These are phyloP conservation scores for Campoplex nolae DNA, from an alignment of 2,888 invertebrate genomes.

Conservation along the genomic window DNA sequence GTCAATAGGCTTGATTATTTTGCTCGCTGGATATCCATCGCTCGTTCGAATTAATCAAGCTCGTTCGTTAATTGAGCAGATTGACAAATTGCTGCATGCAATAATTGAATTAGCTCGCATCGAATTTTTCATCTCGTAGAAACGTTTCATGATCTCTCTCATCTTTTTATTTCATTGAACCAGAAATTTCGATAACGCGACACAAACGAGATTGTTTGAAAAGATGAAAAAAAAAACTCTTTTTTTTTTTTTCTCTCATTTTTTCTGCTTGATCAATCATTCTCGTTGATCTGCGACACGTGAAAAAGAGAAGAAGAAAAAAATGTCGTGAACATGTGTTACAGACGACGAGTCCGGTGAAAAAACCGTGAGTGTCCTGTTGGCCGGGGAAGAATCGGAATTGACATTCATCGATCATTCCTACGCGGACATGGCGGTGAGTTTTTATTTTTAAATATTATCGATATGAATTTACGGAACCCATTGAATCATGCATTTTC, in stretches of 20 bases:
- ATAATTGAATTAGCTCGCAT: background rate
- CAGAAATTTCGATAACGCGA: background rate
- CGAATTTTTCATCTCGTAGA: background rate
- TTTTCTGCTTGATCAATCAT: background rate
- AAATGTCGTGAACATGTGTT: conserved; percentile 82
- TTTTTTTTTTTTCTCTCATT: background rate
- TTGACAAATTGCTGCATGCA: background rate
- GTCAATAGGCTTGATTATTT: background rate
- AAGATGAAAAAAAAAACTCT: background rate
- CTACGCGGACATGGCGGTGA: conserved; percentile 95
- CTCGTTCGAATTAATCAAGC: background rate
- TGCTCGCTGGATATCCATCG: background rate
- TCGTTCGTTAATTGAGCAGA: background rate
- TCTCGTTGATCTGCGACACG: background rate
- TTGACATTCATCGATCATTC: conserved; percentile 96
- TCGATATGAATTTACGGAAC: background rate
- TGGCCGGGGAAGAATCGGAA: conserved; percentile 96
- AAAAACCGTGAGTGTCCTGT: conserved; percentile 94
- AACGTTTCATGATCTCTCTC: background rate
- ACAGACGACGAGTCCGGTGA: conserved; percentile 97
- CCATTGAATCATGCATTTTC: background rate
- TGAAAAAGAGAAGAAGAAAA: background rate
- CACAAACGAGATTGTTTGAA: background rate
- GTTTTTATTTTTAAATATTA: conserved; percentile 80
- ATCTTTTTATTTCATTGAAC: background rate